Evolutionary conservation across 2,797 vertebrate species (phyloP), one percentile per base, ranked within the genome.

Genomic region (Sitta carolinensis): DNA sequence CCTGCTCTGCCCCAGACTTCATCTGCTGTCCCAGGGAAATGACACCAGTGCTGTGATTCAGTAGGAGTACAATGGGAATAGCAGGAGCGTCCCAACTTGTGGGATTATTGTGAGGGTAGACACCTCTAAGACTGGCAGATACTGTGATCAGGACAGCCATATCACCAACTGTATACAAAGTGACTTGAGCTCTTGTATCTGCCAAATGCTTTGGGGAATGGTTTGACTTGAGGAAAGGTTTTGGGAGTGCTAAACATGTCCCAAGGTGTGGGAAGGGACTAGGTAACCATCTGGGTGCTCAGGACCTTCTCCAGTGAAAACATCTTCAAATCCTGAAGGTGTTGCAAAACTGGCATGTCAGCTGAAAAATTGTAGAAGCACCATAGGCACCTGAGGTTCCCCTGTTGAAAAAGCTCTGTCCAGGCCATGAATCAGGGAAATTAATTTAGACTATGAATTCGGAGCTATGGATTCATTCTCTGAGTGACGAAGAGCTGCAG

Each of bases 31-130:
- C 80, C 40, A 63, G 80, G 52, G 51, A 64, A 79, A 52, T 88
- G 75, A 57, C 29, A 7, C 88, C 91, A 92, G 21, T 45, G 27
- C 51, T 79, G 62, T 93, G 82, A 81, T 40, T 96, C 87, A 90
- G 38, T 57, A 57, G 55, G 73, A 67, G 51, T 51, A 67, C 59
- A 92, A 66, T 84, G 63, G 76, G 45, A 93, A 78, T 15, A 84
- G 67, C 36, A 86, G 51, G 45, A 36, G 63, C 87, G 50, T n/a
- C 83, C 59, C 70, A 54, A 5, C 40, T 87, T 79, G 80, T 38
- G 67, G 85, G 34, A 69, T 75, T 84, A 54, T 4, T 87, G 67
- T 43, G 32, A 57, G 57, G 42, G 43, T 70, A 82, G 88, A 79
- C 67, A 72, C 40, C 26, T 69, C 48, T 62, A 45, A 68, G 20